These are phyloP conservation scores for Synodontis membranacea DNA, from an alignment of 2,113 vertebrate genomes.

Conservation along the genomic window DNA sequence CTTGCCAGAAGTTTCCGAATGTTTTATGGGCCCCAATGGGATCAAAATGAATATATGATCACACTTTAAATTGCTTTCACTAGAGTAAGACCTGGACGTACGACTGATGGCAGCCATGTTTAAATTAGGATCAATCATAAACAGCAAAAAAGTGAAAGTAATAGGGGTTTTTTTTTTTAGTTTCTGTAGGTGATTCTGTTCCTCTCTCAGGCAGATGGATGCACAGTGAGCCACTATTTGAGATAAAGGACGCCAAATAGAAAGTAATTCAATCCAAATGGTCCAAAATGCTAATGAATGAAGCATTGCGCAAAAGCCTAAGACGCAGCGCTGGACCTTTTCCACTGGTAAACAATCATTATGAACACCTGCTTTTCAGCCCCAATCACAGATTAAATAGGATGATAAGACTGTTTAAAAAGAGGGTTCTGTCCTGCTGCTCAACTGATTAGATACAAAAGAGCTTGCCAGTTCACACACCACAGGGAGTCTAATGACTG, in stretches of 20 bases:
- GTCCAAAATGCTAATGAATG: conserved; percentile 54
- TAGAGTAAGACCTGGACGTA: neutral
- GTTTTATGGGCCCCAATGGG: neutral
- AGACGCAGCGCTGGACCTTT: conserved; percentile 24
- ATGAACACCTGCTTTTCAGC: conserved; percentile 58
- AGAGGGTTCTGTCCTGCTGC: conserved; percentile 26
- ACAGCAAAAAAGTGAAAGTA: neutral
- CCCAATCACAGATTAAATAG: conserved; percentile 43
- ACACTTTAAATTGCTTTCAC: neutral
- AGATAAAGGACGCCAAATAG: conserved; percentile 48
- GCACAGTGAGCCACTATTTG: conserved; percentile 27
- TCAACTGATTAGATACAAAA: conserved; percentile 27
- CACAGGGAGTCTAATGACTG: conserved; percentile 3
- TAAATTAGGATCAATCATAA: neutral
- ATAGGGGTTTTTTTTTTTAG: neutral
- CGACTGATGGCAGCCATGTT: neutral
- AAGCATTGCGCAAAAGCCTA: conserved; percentile 20
- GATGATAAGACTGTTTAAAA: conserved; percentile 49
- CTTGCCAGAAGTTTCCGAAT: neutral
- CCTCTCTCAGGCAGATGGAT: conserved; percentile 21
- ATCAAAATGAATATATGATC: conserved; percentile 1
- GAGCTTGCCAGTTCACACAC: conserved; percentile 34
- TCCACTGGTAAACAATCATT: conserved; percentile 57
- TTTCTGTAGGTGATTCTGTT: neutral
- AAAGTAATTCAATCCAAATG: conserved; percentile 58